Percentiles rank a stretch among this genome's conserved stretches.
phyloP scores from a whole-genome alignment of 2,888 invertebrate species.

The Rambutsinella grinnellia region DNA sequence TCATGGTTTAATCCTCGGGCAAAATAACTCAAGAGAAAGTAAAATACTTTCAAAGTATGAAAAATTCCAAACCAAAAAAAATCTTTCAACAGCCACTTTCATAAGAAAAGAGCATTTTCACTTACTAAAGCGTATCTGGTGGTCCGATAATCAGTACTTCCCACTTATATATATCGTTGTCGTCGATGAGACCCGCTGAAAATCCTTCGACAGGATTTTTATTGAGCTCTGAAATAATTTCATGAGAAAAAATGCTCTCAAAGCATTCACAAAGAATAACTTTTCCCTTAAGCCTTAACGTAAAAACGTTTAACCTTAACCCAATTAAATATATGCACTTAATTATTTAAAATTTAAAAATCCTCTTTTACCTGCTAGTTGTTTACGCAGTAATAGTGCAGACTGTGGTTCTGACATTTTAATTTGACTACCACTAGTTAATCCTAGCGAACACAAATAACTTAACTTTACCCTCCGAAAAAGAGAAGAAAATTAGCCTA shows the following conservation, averaged over 20 bases:
- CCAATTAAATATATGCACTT: neutral
- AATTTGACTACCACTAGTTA: too few species aligned
- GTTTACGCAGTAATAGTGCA: constrained; percentile 94
- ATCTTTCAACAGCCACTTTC: neutral
- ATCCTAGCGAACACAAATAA: too few species aligned
- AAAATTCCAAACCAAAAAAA: neutral
- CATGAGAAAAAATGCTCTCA: too few species aligned
- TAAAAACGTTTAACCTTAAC: neutral
- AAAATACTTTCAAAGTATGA: neutral
- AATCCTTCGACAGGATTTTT: constrained; percentile 99
- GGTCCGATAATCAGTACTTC: constrained; percentile 99
- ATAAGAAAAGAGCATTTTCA: constrained; percentile 3
- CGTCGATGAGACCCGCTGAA: constrained; percentile 99
- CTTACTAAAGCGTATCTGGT: constrained; percentile 98
- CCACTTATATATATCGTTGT: constrained; percentile 99
- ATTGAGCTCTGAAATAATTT: constrained; percentile 89
- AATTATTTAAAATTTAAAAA: neutral
- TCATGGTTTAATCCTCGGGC: too few species aligned
- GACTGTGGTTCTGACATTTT: constrained; percentile 96
- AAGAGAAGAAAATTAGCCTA: too few species aligned
- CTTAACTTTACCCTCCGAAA: too few species aligned
- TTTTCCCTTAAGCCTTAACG: neutral
- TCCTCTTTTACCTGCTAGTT: constrained; percentile 92
- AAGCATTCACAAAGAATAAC: neutral
- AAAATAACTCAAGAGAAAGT: neutral